Conservation (phyloP, 1,140 invertebrate species). For the Zaprionus kolodkinae region DNA sequence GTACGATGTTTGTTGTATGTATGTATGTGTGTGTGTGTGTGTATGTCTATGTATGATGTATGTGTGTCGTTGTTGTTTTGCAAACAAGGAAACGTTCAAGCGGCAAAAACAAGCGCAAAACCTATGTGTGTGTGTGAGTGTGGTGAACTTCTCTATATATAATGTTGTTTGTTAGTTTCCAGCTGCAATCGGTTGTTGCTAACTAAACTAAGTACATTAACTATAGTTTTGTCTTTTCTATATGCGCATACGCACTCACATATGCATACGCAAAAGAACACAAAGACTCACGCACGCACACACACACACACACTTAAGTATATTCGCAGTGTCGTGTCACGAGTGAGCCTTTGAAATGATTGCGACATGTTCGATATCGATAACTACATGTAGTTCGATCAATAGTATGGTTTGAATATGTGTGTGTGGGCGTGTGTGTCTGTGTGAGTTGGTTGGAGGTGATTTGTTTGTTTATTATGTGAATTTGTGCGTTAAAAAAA, state of each 20-base stretch:
- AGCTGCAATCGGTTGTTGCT: constrained; percentile 16
- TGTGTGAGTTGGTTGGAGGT: constrained; percentile 2
- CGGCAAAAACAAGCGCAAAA: constrained; percentile 39
- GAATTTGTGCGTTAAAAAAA: constrained; percentile 32
- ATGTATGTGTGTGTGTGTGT: constrained; percentile 1
- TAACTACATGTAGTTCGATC: constrained; percentile 29
- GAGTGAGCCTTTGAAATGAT: constrained; percentile 29
- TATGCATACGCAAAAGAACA: constrained; percentile 4
- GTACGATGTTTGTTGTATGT: constrained; percentile 2
- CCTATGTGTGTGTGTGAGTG: neutral
- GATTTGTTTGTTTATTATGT: neutral
- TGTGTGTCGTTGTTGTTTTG: constrained; percentile 13
- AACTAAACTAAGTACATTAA: constrained; percentile 44
- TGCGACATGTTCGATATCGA: constrained; percentile 34
- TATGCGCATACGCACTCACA: neutral
- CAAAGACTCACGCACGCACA: neutral
- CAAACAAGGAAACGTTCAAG: constrained; percentile 36
- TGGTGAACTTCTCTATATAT: constrained; percentile 1
- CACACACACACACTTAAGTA: neutral
- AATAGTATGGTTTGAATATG: constrained; percentile 20
- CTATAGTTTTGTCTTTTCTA: neutral
- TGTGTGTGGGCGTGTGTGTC: constrained; percentile 27
- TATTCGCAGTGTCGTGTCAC: neutral
- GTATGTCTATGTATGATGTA: constrained; percentile 2
- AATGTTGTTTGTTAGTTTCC: constrained; percentile 27